Evolutionary conservation across 2,113 vertebrate species (phyloP), one percentile per base, ranked within the genome.

Genomic region (Catharus fuscescens): DNA sequence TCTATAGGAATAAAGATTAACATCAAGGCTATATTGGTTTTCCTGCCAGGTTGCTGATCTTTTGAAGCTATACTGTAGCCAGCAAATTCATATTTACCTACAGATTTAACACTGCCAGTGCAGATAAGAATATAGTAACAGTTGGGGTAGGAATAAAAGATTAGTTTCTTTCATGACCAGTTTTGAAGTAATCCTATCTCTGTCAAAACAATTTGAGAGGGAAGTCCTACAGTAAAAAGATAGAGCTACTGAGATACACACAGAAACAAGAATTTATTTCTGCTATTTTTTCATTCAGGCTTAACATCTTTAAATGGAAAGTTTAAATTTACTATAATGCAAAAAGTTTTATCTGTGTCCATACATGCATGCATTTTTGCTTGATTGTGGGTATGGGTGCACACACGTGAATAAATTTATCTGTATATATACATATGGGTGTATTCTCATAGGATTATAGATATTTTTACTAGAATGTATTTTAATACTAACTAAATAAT

Each of bases 181-280:
- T 80, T 93, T 59, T 96, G 23, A 34, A 86, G 29, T 80, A 95
- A 96, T 91, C 36, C 66, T 91, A 45, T 89, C 50, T 95, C 16
- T 87, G 79, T 67, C 70, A 86, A 94, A 96, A 74, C 32, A 90
- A 84, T 92, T 81, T 45, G 14, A 71, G 19, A 79, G 21, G 7
- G 40, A 18, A 57, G 36, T 29, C 29, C n/a, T 76, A 18, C 20
- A n/a, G 40, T 59, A 44, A 86, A 91, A 95, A 87, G 47, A 84
- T 78, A 59, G 10, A 44, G 53, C 44, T 82, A 57, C n/a, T 81
- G 50, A 4, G 4, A 40, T 88, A 54, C 5, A 21, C 26, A 53
- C 21, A 66, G n/a, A 88, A 87, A 32, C 6, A 77, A 62, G 4
- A 70, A 64, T 76, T 80, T 84, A 38, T 88, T 88, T 88, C 42